A percentile compares a stretch with the other conserved stretches of the same genome.
Conservation (phyloP, 2,888 invertebrate species). For the Epinotia ramella region DNA sequence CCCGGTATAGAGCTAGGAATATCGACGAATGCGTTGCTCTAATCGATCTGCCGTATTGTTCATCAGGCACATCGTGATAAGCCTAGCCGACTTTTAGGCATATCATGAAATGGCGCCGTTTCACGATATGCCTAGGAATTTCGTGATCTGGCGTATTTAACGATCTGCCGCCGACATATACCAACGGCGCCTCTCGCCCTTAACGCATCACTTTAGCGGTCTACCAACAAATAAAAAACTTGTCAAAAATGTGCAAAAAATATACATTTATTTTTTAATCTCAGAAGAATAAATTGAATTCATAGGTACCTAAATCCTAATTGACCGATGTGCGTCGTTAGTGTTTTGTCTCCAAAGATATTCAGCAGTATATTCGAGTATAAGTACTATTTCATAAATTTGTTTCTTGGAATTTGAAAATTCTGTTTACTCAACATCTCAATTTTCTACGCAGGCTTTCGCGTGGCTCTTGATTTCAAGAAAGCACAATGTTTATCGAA, state of each 20-base stretch:
- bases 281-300: slow-evolving; percentile 1
- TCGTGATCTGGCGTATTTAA: no score
- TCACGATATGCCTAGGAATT: no score
- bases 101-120: no score
- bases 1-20: no score
- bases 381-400: not conserved
- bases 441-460: not conserved
- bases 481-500: not conserved
- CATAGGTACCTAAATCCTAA: not conserved
- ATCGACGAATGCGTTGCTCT: no score
- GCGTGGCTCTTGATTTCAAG: not conserved
- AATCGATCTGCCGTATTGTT: no score
- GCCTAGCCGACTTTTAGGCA: no score
- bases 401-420: not conserved
- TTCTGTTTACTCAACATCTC: not conserved
- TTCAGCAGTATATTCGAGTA: not conserved
- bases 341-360: not conserved
- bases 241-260: not conserved
- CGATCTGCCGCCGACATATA: no score
- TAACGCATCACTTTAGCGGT: no score
- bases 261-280: slow-evolving; percentile 7
- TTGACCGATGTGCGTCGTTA: slow-evolving; percentile 1
- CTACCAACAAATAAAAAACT: not conserved
- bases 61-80: no score
- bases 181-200: no score